Percentiles rank a stretch among this genome's conserved stretches.
These are phyloP conservation scores for Temnothorax longispinosus DNA, from an alignment of 1,140 invertebrate genomes.

Conservation along the genomic window DNA sequence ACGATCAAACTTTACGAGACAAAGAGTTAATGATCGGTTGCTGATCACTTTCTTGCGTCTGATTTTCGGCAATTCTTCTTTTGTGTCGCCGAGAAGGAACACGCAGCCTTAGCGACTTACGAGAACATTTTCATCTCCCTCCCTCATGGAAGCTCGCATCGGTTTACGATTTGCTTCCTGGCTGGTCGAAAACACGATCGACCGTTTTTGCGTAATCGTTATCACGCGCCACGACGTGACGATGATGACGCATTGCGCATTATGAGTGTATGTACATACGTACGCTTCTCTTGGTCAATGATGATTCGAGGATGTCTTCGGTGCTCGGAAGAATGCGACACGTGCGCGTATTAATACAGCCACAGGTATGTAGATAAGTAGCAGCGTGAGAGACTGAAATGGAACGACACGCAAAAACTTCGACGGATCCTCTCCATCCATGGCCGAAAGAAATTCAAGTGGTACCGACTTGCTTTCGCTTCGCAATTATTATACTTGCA, in stretches of 20 bases:
- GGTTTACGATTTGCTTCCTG: background rate
- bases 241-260: conserved; percentile 28
- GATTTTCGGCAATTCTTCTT: background rate
- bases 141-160: background rate
- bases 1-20: background rate
- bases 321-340: conserved; percentile 68
- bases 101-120: background rate
- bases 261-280: conserved; percentile 60
- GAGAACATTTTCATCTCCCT: background rate
- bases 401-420: conserved; percentile 66
- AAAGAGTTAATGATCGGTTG: background rate
- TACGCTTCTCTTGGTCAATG: conserved; percentile 48
- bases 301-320: conserved; percentile 51
- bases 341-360: conserved; percentile 70
- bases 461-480: background rate
- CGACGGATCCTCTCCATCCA: conserved; percentile 4
- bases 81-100: background rate
- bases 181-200: conserved; percentile 11
- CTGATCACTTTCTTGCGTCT: background rate
- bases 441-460: background rate
- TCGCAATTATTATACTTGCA: background rate
- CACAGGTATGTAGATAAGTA: conserved; percentile 65
- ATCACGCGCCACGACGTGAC: conserved; percentile 14
- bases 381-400: conserved; percentile 62
- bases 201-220: background rate